Base-by-base conservation (phyloP, 2,888 invertebrate genomes). In the Xestia c-nigrum region DNA sequence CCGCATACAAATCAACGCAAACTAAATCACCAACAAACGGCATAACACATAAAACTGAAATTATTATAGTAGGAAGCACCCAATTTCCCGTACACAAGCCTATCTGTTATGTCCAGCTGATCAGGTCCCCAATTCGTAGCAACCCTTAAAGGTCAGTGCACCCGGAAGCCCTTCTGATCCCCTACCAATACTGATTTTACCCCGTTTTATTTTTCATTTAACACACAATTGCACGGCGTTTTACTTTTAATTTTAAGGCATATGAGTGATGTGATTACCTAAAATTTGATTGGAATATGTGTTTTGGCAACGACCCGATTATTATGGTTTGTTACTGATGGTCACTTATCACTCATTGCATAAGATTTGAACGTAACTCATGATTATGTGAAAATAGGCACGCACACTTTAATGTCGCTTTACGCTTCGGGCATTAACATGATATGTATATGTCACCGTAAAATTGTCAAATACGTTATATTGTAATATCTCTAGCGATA, bases 91-190 rank as follows among this genome's bases (percentile, higher is more conserved):
- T 75, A 55, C 76, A 78, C 77, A 81, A 84, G 69, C 78, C 83
- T 93, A 94, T 94, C 93, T 91, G 90, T 91, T 89, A 90, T 90
- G 94, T 94, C 93, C 94, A 93, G 92, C 92, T 92, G 92, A 93
- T 91, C 92, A 90, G 85, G 81, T 89, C 91, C 92, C 90, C 91
- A 91, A 93, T 91, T 87, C 87, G 87, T 77, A 85, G 86, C 85
- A 83, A 87, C 90, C 91, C 90, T 90, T 90, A 91, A 91, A 93
- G 95, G 95, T 95, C 94, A 93, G 89, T 90, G 94, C 92, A 92
- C 94, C 90, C 91, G 89, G 90, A 88, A 92, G 91, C 93, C 93
- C 93, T 93, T 94, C 89, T 80, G 85, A 85, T 76, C 86, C 88
- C 85, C 87, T 80, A 85, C 78, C 80, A 79, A 73, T 86, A 81